Evolutionary conservation across 2,797 vertebrate genomes (phyloP).

Genomic region (Acrossocheilus fasciatus): DNA sequence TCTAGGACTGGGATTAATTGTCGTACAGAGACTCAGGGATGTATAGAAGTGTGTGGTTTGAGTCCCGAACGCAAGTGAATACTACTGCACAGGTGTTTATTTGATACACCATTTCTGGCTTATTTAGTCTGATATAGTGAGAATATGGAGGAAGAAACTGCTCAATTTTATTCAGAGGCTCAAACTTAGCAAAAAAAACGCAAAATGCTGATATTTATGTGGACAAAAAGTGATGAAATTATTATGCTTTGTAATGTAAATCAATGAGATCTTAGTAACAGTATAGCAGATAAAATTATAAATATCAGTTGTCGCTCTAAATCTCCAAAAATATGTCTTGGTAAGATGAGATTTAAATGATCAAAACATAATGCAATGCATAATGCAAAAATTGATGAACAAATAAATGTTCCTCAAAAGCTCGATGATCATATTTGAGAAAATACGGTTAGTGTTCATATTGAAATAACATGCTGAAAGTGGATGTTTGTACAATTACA

Average conservation of each 20-base stretch:
- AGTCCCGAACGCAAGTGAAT: neutral
- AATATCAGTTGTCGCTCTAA: neutral
- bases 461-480: too few species aligned
- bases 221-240: too few species aligned
- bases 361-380: neutral
- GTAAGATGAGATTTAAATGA: neutral
- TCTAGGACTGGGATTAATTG: neutral
- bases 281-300: neutral
- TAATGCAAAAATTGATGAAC: neutral
- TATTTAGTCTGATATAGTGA: too few species aligned
- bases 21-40: neutral
- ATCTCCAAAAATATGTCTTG: neutral
- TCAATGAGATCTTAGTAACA: neutral
- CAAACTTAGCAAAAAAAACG: too few species aligned
- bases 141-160: too few species aligned
- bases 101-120: neutral
- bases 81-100: neutral
- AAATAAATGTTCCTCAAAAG: neutral
- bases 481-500: too few species aligned
- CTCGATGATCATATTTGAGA: neutral
- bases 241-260: neutral
- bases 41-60: neutral
- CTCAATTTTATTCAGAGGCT: too few species aligned
- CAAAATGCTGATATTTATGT: too few species aligned
- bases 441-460: too few species aligned